Evolutionary conservation across 2,113 vertebrate genomes (phyloP), one percentile per base, ranked within the genome.

Genomic region (Actenoides lindsayi): DNA sequence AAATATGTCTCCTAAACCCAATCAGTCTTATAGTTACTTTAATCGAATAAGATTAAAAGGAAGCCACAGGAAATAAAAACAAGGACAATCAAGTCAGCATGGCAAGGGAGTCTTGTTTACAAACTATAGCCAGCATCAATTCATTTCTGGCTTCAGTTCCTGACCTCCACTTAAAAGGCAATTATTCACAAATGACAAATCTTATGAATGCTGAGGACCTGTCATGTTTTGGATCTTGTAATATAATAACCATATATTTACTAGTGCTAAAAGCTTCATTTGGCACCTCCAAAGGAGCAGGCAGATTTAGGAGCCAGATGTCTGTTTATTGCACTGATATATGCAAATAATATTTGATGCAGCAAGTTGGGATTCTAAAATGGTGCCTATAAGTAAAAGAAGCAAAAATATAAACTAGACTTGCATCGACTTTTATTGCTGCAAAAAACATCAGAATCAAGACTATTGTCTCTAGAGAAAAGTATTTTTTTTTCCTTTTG

Each of bases 61-160:
- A 64, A 93, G 18, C 33, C 56, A 92, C 86, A 75, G 51, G 39
- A 77, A 94, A 59, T 53, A 90, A 82, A 35, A 86, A 88, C 41
- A 91, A 39, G 69, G 68, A 71, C 60, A 90, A 76, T 90, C 35
- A 78, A 93, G 56, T 92, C 85, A 92, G 39, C 48, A 24, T 51
- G 73, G 51, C 63, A 82, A 87, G 27, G 21, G 71, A 93, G n/a
- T 37, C 80, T 89, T 96, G 90, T 96, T 96, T 96, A 79, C 90
- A 94, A 87, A 94, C 88, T 70, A 42, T 28, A 77, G 18, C 60
- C 56, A 84, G 15, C 23, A 90, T 48, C 30, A 89, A 39, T 94
- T 94, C 7, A 74, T 87, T 94, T 94, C 60, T 92, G 93, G 54
- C 71, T 95, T 83, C 60, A 46, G 15, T 83, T 88, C 20, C 60